Conservation (phyloP, 1,140 invertebrate species). For the Diorhabda carinulata region DNA sequence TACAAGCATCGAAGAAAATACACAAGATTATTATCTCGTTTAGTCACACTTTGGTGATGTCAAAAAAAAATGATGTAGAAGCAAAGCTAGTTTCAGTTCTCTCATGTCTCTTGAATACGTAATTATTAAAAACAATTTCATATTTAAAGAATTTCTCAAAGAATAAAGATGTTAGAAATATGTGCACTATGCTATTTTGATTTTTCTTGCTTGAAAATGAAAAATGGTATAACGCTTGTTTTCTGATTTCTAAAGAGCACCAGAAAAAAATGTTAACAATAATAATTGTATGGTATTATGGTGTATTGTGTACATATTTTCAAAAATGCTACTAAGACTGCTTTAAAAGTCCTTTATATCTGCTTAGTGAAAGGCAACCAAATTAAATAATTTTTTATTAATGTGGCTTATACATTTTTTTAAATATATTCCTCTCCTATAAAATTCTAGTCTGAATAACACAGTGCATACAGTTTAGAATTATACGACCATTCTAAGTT, state of each 20-base stretch:
- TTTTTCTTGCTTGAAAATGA: slow-evolving; percentile 26
- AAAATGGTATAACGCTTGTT: slow-evolving; percentile 19
- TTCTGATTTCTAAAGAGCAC: slow-evolving; percentile 23
- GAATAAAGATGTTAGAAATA: slow-evolving; percentile 21
- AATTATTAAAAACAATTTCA: slow-evolving; percentile 12
- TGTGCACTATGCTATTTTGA: slow-evolving; percentile 22
- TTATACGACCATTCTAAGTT: too few species aligned
- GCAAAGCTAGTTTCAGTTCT: background rate
- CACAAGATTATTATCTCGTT: too few species aligned
- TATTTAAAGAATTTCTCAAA: slow-evolving; percentile 16
- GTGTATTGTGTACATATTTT: slow-evolving; percentile 32
- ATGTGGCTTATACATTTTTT: background rate
- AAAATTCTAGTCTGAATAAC: too few species aligned
- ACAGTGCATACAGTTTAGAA: too few species aligned
- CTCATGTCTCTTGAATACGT: background rate
- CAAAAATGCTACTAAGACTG: slow-evolving; percentile 36
- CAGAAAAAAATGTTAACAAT: slow-evolving; percentile 25
- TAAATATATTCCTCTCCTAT: background rate
- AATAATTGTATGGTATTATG: slow-evolving; percentile 24
- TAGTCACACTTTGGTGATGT: too few species aligned
- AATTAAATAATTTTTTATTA: slow-evolving; percentile 36
- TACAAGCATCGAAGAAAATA: too few species aligned
- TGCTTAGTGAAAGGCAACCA: slow-evolving; percentile 36
- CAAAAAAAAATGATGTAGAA: too few species aligned
- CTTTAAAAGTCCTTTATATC: slow-evolving; percentile 37